phyloP scores from a whole-genome alignment of 2,888 invertebrate genomes.

The Drosophila fulvimacula region DNA sequence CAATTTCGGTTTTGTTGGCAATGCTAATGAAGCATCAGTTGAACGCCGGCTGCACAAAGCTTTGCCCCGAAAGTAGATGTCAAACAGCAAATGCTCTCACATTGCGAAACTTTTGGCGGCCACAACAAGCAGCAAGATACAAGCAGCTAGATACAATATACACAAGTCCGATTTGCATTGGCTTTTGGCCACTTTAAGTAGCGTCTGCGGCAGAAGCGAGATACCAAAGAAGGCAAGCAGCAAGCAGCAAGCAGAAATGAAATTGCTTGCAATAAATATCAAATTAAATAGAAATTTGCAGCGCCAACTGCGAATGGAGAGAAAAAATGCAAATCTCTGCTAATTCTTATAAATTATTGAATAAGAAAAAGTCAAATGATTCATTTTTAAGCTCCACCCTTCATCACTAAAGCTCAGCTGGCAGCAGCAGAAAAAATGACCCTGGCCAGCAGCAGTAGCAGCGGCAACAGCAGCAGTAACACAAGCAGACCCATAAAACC shows the following conservation, averaged over 20 bases:
- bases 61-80: conserved; percentile 29
- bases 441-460: conserved; percentile 9
- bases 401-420: conserved; percentile 80
- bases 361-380: conserved; percentile 81
- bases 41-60: conserved; percentile 8
- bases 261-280: conserved; percentile 78
- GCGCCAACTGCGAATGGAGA: conserved; percentile 41
- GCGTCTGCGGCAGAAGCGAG: conserved; percentile 24
- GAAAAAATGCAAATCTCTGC: conserved; percentile 81
- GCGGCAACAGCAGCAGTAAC: neutral
- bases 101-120: conserved; percentile 25
- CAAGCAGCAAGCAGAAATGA: conserved; percentile 35
- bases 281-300: conserved; percentile 80
- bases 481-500: conserved; percentile 16
- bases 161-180: conserved; percentile 46
- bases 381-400: conserved; percentile 81
- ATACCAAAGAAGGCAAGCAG: conserved; percentile 21
- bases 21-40: conserved; percentile 65
- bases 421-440: conserved; percentile 64
- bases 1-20: conserved; percentile 25
- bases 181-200: conserved; percentile 49
- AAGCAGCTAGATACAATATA: conserved; percentile 29
- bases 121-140: conserved; percentile 34
- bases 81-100: conserved; percentile 31
- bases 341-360: conserved; percentile 81